These are phyloP conservation scores for Halichoeres trimaculatus DNA, from an alignment of 2,113 vertebrate genomes.

Conservation along the genomic window DNA sequence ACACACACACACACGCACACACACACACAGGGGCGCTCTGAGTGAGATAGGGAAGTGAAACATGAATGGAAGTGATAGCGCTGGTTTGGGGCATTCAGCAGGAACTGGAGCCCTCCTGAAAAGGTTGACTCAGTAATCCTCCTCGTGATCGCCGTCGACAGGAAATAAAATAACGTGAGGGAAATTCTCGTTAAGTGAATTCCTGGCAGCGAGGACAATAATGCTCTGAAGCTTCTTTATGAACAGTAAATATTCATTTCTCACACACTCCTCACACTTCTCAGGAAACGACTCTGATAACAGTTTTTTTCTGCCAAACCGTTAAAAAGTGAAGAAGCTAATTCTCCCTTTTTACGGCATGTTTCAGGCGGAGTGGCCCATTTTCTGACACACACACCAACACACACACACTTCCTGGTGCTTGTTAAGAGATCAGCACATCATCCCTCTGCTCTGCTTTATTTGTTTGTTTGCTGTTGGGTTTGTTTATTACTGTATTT, in stretches of 20 bases:
- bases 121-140: conserved; percentile 64
- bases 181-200: conserved; percentile 30
- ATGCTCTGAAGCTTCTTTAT: background rate
- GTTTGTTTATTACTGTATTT: conserved; percentile 80
- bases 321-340: background rate
- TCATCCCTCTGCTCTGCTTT: conserved; percentile 65
- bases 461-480: conserved; percentile 76
- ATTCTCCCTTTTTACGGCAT: conserved; percentile 26
- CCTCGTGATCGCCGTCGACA: conserved; percentile 45
- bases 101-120: conserved; percentile 59
- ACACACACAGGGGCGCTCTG: conserved; percentile 29
- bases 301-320: conserved; percentile 1
- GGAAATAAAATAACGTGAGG: conserved; percentile 39
- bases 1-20: conserved; percentile 29
- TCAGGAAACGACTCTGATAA: conserved; percentile 29
- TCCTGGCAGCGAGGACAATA: conserved; percentile 17
- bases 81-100: conserved; percentile 69
- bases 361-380: conserved; percentile 20
- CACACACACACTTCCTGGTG: background rate
- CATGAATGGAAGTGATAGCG: conserved; percentile 59
- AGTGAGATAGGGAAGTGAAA: conserved; percentile 59
- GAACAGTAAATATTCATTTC: background rate
- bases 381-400: conserved; percentile 13
- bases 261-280: no score
- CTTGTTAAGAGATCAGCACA: conserved; percentile 56